Conservation (phyloP, 2,888 invertebrate species). For the Mycalesis mineus region DNA sequence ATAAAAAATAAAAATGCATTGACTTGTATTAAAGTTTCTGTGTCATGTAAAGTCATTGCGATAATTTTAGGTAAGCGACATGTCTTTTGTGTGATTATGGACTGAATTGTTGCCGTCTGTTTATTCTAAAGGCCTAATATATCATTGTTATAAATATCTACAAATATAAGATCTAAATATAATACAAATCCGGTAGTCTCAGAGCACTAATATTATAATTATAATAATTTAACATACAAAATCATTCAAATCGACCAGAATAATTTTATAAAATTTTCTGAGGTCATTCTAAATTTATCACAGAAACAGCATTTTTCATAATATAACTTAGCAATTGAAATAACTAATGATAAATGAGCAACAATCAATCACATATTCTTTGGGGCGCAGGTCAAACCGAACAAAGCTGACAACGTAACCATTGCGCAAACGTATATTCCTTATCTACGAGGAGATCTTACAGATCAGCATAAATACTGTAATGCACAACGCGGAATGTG, state of each 20-base stretch:
- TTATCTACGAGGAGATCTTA: slow-evolving; percentile 28
- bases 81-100: neutral
- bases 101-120: neutral
- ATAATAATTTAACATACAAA: neutral
- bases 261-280: neutral
- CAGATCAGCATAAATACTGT: slow-evolving; percentile 11
- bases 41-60: neutral
- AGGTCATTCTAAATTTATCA: neutral
- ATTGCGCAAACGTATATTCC: slow-evolving; percentile 29
- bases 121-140: neutral
- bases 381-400: slow-evolving; percentile 32
- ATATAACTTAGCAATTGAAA: slow-evolving; percentile 12
- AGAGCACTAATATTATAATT: neutral
- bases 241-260: neutral
- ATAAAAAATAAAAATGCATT: no score
- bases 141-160: neutral
- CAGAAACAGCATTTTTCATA: neutral
- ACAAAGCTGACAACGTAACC: slow-evolving; percentile 28
- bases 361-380: slow-evolving; percentile 31
- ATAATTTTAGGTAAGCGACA: neutral
- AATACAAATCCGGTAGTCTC: neutral
- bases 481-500: slow-evolving; percentile 2
- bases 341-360: slow-evolving; percentile 12
- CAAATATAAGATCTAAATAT: neutral
- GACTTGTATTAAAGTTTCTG: no score